Conservation (phyloP, 2,888 invertebrate genomes). For the Tetranychus piercei region DNA sequence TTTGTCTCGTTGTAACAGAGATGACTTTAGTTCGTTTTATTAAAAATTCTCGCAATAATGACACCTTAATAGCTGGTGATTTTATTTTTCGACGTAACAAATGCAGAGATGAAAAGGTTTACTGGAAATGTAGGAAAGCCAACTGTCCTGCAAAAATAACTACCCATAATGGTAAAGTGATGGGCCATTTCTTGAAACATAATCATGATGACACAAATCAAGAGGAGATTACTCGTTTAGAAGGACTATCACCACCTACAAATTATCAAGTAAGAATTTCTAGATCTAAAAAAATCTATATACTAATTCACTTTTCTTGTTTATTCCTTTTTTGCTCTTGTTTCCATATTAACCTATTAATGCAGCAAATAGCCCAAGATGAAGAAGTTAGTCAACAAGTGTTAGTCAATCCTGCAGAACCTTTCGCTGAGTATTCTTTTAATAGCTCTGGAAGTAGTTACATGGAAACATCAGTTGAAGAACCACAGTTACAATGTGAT, state of each 20-base stretch:
- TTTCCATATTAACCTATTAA: background rate
- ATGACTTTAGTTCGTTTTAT: background rate
- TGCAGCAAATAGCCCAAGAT: background rate
- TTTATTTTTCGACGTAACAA: background rate
- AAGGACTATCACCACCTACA: background rate
- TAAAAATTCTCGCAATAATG: background rate
- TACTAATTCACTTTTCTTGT: background rate
- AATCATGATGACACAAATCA: background rate
- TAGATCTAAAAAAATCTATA: background rate
- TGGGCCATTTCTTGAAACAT: constrained; percentile 47
- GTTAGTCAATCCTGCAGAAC: background rate
- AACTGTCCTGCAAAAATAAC: constrained; percentile 58
- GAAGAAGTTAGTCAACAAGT: background rate
- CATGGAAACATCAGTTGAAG: background rate
- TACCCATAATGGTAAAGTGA: constrained; percentile 52
- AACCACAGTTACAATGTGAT: background rate
- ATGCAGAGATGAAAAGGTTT: background rate
- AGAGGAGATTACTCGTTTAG: background rate
- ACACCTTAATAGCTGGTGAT: background rate
- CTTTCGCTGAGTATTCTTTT: background rate
- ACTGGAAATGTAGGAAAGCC: constrained; percentile 35
- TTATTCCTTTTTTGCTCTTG: background rate
- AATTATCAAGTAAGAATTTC: background rate
- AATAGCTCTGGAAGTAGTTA: background rate
- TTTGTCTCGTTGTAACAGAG: background rate